These are phyloP conservation scores for Aphaenogaster rudis DNA, from an alignment of 1,140 invertebrate species.

Conservation along the genomic window DNA sequence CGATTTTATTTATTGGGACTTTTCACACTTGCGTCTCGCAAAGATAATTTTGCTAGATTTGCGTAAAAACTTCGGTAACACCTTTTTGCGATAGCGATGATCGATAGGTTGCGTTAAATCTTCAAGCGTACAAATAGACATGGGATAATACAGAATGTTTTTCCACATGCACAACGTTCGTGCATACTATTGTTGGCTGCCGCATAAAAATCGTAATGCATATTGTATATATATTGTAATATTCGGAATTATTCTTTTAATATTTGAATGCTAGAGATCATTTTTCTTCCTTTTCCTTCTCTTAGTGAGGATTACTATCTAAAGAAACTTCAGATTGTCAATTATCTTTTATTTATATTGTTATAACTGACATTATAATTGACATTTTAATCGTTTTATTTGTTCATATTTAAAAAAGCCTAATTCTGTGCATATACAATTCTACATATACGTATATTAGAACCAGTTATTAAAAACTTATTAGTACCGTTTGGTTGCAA, in stretches of 20 bases:
- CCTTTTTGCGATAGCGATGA: conserved; percentile 63
- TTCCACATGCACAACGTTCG: neutral
- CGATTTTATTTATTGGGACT: conserved; percentile 84
- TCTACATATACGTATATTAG: neutral
- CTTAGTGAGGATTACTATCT: neutral
- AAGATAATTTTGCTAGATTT: conserved; percentile 42
- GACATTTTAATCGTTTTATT: neutral
- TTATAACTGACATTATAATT: conserved; percentile 11
- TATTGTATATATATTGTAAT: neutral
- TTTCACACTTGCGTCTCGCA: conserved; percentile 64
- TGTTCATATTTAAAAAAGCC: neutral
- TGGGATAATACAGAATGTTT: neutral
- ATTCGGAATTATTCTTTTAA: neutral
- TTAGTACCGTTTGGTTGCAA: neutral
- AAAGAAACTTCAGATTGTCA: neutral
- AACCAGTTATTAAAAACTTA: conserved; percentile 24
- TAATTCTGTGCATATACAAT: neutral
- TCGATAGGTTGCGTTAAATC: conserved; percentile 50
- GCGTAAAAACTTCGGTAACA: conserved; percentile 42
- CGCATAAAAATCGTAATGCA: neutral
- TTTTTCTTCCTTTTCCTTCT: neutral
- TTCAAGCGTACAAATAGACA: neutral
- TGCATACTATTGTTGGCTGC: neutral
- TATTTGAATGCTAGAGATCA: neutral
- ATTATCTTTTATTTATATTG: neutral